Conservation (phyloP, 2,113 vertebrate species). For the Axis porcinus region DNA sequence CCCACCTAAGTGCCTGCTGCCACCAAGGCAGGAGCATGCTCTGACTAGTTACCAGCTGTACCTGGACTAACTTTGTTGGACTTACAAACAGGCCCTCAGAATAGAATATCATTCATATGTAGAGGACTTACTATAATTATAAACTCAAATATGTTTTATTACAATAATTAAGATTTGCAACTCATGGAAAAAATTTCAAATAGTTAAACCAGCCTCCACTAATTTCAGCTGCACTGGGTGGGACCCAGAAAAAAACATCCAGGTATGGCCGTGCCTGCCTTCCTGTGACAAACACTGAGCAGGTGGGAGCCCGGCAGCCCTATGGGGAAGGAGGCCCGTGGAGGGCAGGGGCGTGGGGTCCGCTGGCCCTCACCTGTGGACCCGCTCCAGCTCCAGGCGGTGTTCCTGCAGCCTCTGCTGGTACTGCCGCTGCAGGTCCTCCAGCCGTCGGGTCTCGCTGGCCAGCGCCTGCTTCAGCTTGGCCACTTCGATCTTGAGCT, state of each 20-base stretch:
- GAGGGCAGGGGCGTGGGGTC: too few species aligned
- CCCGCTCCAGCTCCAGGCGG: constrained; percentile 76
- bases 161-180: neutral
- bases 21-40: neutral
- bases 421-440: constrained; percentile 69
- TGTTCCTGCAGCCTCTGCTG: constrained; percentile 70
- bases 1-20: rapidly evolving
- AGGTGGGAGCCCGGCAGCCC: neutral
- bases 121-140: neutral
- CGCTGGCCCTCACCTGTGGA: constrained; percentile 75
- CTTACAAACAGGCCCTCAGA: neutral
- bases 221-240: neutral
- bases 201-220: neutral
- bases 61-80: neutral
- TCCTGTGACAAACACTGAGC: neutral
- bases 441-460: constrained; percentile 62
- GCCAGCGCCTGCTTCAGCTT: constrained; percentile 75
- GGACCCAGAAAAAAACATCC: neutral
- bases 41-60: too few species aligned
- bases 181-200: neutral
- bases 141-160: neutral
- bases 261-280: neutral
- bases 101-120: neutral
- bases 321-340: rapidly evolving
- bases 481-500: constrained; percentile 78